phyloP scores from a whole-genome alignment of 2,888 invertebrate species.

The Trypoxylon attenuatum region DNA sequence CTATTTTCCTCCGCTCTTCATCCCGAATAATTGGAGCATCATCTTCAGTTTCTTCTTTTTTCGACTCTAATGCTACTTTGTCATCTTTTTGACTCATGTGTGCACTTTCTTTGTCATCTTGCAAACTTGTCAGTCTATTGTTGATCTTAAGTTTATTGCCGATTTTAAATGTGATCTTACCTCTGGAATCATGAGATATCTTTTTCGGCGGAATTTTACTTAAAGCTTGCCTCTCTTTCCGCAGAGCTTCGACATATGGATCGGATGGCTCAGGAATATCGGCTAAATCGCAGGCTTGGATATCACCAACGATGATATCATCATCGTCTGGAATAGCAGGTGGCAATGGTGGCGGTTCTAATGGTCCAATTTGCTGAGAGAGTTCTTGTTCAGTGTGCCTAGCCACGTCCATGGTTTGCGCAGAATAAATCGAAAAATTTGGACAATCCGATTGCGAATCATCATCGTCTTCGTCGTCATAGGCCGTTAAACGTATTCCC shows the following conservation, averaged over 20 bases:
- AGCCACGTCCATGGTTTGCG: conserved; percentile 85
- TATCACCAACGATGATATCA: conserved; percentile 66
- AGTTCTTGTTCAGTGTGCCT: conserved; percentile 75
- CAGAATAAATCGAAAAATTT: conserved; percentile 90
- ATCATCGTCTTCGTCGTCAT: conserved; percentile 72
- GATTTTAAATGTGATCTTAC: conserved; percentile 71
- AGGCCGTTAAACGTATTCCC: conserved; percentile 61
- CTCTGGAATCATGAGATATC: conserved; percentile 66
- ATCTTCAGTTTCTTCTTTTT: conserved; percentile 18
- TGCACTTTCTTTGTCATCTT: conserved; percentile 55
- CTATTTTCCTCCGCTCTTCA: conserved; percentile 27
- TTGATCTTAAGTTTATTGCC: conserved; percentile 66
- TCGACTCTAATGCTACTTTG: conserved; percentile 39
- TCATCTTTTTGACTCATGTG: conserved; percentile 46
- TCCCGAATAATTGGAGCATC: conserved; percentile 36
- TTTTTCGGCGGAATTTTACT: conserved; percentile 69
- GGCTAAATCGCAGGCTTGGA: conserved; percentile 65
- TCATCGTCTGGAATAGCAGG: conserved; percentile 65
- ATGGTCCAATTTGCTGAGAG: conserved; percentile 69
- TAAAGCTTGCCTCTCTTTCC: conserved; percentile 67
- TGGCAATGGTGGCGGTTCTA: conserved; percentile 65
- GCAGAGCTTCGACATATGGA: conserved; percentile 68
- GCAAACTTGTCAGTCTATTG: conserved; percentile 66
- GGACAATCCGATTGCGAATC: conserved; percentile 84
- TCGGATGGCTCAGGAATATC: conserved; percentile 69